Percentiles rank a stretch among this genome's conserved stretches.
Conservation (phyloP, 1,140 invertebrate species). For the Drosophila nasuta region DNA sequence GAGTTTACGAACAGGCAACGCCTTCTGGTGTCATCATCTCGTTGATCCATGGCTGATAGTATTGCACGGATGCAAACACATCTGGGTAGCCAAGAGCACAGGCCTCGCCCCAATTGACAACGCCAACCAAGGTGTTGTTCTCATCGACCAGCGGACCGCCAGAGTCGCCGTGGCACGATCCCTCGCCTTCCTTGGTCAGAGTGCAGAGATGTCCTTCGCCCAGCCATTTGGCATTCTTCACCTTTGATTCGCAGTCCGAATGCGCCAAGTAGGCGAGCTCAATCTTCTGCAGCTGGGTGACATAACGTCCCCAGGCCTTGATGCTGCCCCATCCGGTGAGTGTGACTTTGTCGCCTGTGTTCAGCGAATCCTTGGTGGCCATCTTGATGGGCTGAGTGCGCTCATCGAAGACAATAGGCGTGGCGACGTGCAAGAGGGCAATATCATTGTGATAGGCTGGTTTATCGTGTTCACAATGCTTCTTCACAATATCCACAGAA, state of each 20-base stretch:
- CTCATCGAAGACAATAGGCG: constrained; percentile 83
- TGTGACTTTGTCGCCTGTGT: constrained; percentile 70
- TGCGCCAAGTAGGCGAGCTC: constrained; percentile 60
- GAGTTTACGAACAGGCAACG: constrained; percentile 45
- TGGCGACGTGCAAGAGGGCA: constrained; percentile 84
- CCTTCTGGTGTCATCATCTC: constrained; percentile 44
- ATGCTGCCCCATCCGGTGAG: constrained; percentile 87
- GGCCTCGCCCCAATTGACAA: constrained; percentile 87
- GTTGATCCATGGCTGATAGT: constrained; percentile 82
- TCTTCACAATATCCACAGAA: constrained; percentile 54
- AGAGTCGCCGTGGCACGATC: constrained; percentile 86
- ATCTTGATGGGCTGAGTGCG: constrained; percentile 84
- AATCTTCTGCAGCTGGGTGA: constrained; percentile 72
- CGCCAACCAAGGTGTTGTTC: constrained; percentile 70
- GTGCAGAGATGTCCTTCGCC: constrained; percentile 86
- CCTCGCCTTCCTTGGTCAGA: constrained; percentile 86
- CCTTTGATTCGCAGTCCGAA: constrained; percentile 48
- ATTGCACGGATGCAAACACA: constrained; percentile 85
- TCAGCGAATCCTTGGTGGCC: constrained; percentile 49
- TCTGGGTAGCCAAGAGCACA: constrained; percentile 86
- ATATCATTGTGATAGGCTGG: constrained; percentile 86
- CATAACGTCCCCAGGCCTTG: constrained; percentile 69
- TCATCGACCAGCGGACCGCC: constrained; percentile 85
- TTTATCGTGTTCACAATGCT: constrained; percentile 73
- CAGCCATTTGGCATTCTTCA: constrained; percentile 61